Evolutionary conservation across 92 coral and sea anemone genomes (phyloP).

Genomic region (Zoanthus sociatus): DNA sequence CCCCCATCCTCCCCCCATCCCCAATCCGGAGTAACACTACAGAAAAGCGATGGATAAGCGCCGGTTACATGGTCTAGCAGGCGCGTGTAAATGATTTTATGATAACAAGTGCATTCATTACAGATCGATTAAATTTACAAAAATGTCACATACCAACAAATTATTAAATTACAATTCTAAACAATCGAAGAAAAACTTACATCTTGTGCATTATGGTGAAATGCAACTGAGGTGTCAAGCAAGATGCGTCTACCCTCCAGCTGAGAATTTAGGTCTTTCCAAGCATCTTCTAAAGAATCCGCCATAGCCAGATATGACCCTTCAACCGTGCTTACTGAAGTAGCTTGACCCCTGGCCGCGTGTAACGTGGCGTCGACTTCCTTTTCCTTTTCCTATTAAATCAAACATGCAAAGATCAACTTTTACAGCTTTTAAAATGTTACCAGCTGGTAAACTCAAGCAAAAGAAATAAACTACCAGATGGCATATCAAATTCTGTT

Average conservation of each 20-base stretch:
- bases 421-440: too few species aligned
- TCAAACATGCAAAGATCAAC: too few species aligned
- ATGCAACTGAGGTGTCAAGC: constrained; percentile 96
- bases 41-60: too few species aligned
- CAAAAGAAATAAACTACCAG: too few species aligned
- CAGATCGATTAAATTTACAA: too few species aligned
- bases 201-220: constrained; percentile 95
- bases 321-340: constrained; percentile 43
- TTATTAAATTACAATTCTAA: neutral
- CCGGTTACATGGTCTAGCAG: too few species aligned
- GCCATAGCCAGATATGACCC: constrained; percentile 82
- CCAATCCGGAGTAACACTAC: too few species aligned
- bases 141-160: neutral
- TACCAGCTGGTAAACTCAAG: too few species aligned
- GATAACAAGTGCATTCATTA: too few species aligned
- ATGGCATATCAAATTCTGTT: too few species aligned
- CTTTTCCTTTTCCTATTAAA: constrained; percentile 69
- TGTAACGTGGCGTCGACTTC: constrained; percentile 80
- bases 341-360: constrained; percentile 49
- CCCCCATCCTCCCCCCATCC: too few species aligned
- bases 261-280: constrained; percentile 93
- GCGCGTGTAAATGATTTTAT: too few species aligned
- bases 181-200: constrained; percentile 46
- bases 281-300: constrained; percentile 93
- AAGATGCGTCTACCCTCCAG: constrained; percentile 92